A percentile compares a stretch with the other conserved stretches of the same genome.
phyloP scores from a whole-genome alignment of 2,797 vertebrate species.

The Sebastes ruberrimus region DNA sequence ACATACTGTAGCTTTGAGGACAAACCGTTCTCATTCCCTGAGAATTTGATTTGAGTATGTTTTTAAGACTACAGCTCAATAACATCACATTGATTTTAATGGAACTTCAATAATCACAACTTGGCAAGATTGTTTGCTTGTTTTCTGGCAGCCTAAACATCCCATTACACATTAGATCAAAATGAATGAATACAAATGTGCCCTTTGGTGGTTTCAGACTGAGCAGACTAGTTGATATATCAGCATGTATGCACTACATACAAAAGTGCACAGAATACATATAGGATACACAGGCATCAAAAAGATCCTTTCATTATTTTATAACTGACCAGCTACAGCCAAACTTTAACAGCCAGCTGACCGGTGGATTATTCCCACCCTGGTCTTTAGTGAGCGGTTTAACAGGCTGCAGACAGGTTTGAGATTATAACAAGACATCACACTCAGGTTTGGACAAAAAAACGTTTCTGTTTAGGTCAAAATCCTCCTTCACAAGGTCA shows the following conservation, averaged over 20 bases:
- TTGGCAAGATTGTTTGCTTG: background rate
- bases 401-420: background rate
- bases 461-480: background rate
- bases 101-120: background rate
- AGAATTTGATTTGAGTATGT: background rate
- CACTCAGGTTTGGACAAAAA: background rate
- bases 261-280: background rate
- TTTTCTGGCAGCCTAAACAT: background rate
- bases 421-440: background rate
- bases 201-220: background rate
- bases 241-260: too few species aligned
- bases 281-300: background rate
- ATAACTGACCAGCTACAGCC: background rate
- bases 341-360: background rate
- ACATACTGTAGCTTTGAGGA: background rate
- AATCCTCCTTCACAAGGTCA: background rate
- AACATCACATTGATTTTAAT: background rate
- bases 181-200: background rate
- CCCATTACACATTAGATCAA: background rate
- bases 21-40: background rate
- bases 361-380: background rate
- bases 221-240: background rate
- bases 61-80: background rate
- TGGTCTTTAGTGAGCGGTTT: background rate
- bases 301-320: background rate